These are phyloP conservation scores for Trilocha varians DNA, from an alignment of 2,888 invertebrate species.

Conservation along the genomic window DNA sequence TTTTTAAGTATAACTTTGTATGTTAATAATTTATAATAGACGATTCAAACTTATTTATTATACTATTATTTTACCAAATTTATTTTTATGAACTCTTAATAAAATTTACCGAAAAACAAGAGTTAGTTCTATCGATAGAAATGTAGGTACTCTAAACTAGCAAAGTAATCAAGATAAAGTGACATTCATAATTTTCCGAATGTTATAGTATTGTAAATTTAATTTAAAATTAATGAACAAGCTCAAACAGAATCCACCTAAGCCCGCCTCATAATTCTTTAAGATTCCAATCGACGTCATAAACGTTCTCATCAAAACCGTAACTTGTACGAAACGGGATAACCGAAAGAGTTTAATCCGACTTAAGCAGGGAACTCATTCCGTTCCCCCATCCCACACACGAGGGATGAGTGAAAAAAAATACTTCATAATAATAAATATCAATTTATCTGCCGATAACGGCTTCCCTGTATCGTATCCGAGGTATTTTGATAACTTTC, in stretches of 20 bases:
- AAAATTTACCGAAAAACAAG: too few relatives aligned
- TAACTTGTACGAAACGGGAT: conserved; percentile 14
- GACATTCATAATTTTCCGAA: too few relatives aligned
- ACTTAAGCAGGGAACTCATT: conserved; percentile 32
- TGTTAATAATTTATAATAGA: too few relatives aligned
- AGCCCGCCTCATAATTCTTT: background rate
- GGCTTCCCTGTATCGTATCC: conserved; percentile 12
- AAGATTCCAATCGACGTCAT: conserved; percentile 4
- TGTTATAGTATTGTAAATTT: too few relatives aligned
- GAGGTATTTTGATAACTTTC: conserved; percentile 19
- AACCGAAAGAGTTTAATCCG: conserved; percentile 23
- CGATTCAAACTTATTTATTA: too few relatives aligned
- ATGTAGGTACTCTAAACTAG: too few relatives aligned
- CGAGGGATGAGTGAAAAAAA: conserved; percentile 25
- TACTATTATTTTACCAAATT: too few relatives aligned
- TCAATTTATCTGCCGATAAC: conserved; percentile 33
- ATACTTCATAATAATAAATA: conserved; percentile 37
- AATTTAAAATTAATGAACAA: too few relatives aligned
- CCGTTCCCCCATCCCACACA: conserved; percentile 17
- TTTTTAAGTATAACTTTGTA: too few relatives aligned
- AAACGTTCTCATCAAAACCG: conserved; percentile 19
- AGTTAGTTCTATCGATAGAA: too few relatives aligned
- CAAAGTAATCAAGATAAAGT: too few relatives aligned
- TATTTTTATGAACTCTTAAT: too few relatives aligned
- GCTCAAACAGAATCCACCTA: background rate